Conservation (phyloP, 2,888 invertebrate species). For the Meandrusa payeni region DNA sequence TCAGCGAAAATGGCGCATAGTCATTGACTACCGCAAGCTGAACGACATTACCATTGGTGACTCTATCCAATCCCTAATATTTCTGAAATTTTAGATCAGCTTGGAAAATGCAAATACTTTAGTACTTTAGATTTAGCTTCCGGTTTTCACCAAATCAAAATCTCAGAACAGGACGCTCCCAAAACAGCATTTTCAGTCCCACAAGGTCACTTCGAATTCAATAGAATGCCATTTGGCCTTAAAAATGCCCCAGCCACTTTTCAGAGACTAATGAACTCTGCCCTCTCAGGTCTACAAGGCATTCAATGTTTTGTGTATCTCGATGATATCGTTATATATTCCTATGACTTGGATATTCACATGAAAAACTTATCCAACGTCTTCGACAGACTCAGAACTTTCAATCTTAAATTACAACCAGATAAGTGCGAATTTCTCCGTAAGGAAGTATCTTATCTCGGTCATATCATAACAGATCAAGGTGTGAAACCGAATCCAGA, state of each 20-base stretch:
- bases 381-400: slow-evolving; percentile 22
- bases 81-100: slow-evolving; percentile 31
- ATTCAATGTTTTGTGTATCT: neutral
- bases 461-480: slow-evolving; percentile 33
- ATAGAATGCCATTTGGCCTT: neutral
- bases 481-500: slow-evolving; percentile 35
- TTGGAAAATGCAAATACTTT: slow-evolving; percentile 30
- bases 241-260: neutral
- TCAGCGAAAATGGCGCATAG: slow-evolving; percentile 31
- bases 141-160: slow-evolving; percentile 25
- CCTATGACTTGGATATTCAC: neutral
- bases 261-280: slow-evolving; percentile 22
- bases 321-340: neutral
- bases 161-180: slow-evolving; percentile 4
- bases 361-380: slow-evolving; percentile 1
- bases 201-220: slow-evolving; percentile 18
- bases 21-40: slow-evolving; percentile 26
- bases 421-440: slow-evolving; percentile 36
- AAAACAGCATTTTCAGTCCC: slow-evolving; percentile 32
- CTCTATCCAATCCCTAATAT: slow-evolving; percentile 34
- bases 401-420: slow-evolving; percentile 34
- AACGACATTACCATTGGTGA: slow-evolving; percentile 33
- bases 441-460: slow-evolving; percentile 29
- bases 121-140: slow-evolving; percentile 14
- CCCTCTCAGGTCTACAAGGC: neutral